Base-by-base conservation (phyloP, 2,888 invertebrate species). In the Empis stercorea region DNA sequence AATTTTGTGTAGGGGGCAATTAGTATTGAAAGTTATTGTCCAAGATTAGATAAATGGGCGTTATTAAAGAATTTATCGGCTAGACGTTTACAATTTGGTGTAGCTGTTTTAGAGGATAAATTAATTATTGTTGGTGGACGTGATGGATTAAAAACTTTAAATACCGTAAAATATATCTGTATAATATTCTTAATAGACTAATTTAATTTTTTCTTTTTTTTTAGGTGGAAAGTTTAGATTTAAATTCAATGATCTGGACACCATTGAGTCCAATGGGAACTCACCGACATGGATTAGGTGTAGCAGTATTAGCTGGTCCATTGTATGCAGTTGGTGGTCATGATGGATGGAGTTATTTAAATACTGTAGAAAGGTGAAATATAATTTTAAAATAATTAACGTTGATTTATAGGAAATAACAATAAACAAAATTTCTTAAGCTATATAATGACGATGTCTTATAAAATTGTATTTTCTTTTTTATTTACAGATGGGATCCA, bases 321-420 rank as follows among this genome's bases (percentile, higher is more conserved):
- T 74, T 95, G 49, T 95, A 95, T 71, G 94, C 93, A 0, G 89
- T 94, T 4, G 94, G 95, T 2, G 95, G 95, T 0, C 94, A 94
- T 63, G 94, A 95, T 66, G 94, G 92, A 15, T 69, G 69, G 69
- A 91, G 91, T 60, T 94, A 93, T 64, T 74, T 94, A 40, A 92
- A 88, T 65, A 89, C 92, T 0, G 94, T 93, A 1, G 95, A 95
- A 71, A 74, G 82, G 67, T 74, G 57, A 46, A n/a, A n/a, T n/a
- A n/a, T n/a, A n/a, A 42, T 32, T 6, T 30, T 4, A 3, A 32
- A 11, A 32, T 16, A 10, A 38, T 2, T 10, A 17, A 34, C n/a
- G n/a, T n/a, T n/a, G n/a, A n/a, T n/a, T n/a, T n/a, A n/a, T n/a
- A n/a, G n/a, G n/a, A n/a, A n/a, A n/a, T n/a, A n/a, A n/a, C n/a